Base-by-base conservation (phyloP, 2,797 vertebrate species). In the Tamandua tetradactyla region DNA sequence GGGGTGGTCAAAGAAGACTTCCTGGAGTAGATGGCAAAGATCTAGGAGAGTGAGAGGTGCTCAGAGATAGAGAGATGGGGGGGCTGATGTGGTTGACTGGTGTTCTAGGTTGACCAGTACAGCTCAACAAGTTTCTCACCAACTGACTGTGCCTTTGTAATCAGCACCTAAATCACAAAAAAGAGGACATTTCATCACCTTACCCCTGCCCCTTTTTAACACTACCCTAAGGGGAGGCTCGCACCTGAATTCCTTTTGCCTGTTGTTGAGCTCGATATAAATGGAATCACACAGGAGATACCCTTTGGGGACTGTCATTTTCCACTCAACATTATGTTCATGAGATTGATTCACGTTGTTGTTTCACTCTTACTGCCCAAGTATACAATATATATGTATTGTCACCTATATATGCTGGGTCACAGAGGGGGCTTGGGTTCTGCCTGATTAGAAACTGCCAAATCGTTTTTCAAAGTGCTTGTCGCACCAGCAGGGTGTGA, bases 141-240 rank as follows among this genome's bases (percentile, higher is more conserved):
- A 47, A 74, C 42, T 49, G 30, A 55, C 35, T 3, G 9, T 8
- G 2, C 30, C 30, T 25, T 25, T 42, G 32, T 55, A 27, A 27
- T 66, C 6, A 44, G 44, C 37, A 74, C 40, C 59, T 9, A 37
- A 7, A 4, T 74, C 57, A 72, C 47, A 27, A 83, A 71, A 49
- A 23, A 25, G 72, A 66, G 59, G n/a, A n/a, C 0, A 72, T 79
- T 40, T 59, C 57, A 6, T 57, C 47, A 49, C 71, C 57, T 64
- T 40, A 25, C 69, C n/a, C 59, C 42, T 49, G 37, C 79, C 12
- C 10, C 35, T 71, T 55, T 25, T 37, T 14, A 6, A 12, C 27
- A 40, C 4, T 1, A 35, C 74, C 52, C 13, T 5, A 0, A 13
- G 11, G 47, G 42, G 12, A 17, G 25, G n/a, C 5, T 2, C 15